Evolutionary conservation across 2,888 invertebrate genomes (phyloP), one percentile per base, ranked within the genome.

Genomic region (Aphidius colemani): DNA sequence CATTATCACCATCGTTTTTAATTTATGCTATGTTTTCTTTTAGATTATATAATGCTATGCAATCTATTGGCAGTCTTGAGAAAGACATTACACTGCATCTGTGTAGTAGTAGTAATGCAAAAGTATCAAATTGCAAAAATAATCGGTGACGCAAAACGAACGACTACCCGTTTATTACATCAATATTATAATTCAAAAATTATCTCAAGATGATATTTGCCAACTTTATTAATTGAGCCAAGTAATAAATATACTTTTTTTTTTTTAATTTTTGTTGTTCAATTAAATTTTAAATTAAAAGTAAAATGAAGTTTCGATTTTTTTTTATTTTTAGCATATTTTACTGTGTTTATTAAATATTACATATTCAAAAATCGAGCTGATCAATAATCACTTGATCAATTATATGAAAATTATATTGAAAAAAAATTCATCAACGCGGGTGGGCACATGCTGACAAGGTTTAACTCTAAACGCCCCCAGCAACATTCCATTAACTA

Each of bases 381-480:
- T 48, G 46, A 30, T 51, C 18, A 51, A 13, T 51, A 9, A 30
- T 53, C 53, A 13, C 53, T 30, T 10, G 46, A 39, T 48, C 46
- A 11, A 57, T 39, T 39, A 45, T 7, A 39, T 57, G 44, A 55
- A 10, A 45, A 39, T 45, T 45, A 39, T n/a, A 57, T 18, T 55
- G 6, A 57, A 45, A 48, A 57, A 13, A 30, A n/a, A n/a, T 39
- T 45, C 46, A 57, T 57, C 57, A 57, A 46, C 46, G 46, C 40
- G 57, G 57, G 57, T 57, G 57, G 57, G 46, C 57, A 57, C 48
- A n/a, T 30, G 56, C 44, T 55, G 44, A 30, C n/a, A 48, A 13
- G 45, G 18, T 10, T 56, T 30, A 8, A 53, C 46, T 30, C 46
- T 45, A 48, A 45, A 57, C 46, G 57, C 40, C 57, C 40, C 46